Evolutionary conservation across 1,140 invertebrate genomes (phyloP), one percentile per base, ranked within the genome.

Genomic region (Musca domestica): DNA sequence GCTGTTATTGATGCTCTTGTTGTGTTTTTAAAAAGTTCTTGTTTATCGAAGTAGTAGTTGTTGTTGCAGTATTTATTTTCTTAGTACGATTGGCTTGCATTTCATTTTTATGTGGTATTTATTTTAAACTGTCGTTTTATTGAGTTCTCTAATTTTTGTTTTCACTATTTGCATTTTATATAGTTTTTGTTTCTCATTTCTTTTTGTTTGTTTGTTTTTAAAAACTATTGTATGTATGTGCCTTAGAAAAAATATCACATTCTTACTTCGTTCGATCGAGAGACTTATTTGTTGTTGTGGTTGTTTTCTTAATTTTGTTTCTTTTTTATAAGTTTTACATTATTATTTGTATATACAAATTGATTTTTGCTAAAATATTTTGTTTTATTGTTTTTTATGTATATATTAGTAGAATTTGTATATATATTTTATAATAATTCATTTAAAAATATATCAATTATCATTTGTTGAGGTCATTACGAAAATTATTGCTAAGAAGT

Each of bases 221-320:
- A 67, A 70, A 64, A 74, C 47, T 72, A 51, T 68, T 67, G 73
- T 69, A n/a, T n/a, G 73, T 72, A 71, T 80, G 75, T 76, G 78
- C 73, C 74, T 78, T 81, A 81, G 76, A 81, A 81, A 61, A 81
- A 81, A 81, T 81, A 81, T 81, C 78, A 81, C 78, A 81, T 81
- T 80, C 76, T 81, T 80, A 74, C 78, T 81, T 81, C 78, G 78
- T 81, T 81, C 78, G 78, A 78, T 81, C 78, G 74, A 81, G 78
- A 81, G 77, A 81, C 74, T 77, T 69, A 51, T 70, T 70, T 70
- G 51, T 64, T 54, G 51, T 54, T 71, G 27, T 64, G 63, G 22
- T 47, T 48, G 47, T 63, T n/a, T 66, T 65, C 56, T 19, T 58
- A 46, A 22, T 67, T 56, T 27, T 61, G n/a, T 15, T 47, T 67